These are phyloP conservation scores for Muscicapa adusta DNA, from an alignment of 2,113 vertebrate genomes.

Conservation along the genomic window DNA sequence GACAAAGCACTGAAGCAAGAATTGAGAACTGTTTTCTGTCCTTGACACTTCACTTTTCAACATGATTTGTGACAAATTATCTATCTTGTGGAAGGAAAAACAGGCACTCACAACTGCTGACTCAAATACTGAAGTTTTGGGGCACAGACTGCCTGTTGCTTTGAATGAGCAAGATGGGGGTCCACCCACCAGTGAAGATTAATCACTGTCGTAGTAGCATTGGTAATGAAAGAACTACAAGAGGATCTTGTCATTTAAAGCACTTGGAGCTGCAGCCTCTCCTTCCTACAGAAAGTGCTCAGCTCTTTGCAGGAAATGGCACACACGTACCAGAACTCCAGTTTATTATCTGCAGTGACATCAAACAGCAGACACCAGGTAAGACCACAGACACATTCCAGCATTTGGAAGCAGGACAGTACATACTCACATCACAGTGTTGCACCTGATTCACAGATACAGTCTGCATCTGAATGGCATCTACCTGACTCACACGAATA, in stretches of 20 bases:
- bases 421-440: neutral
- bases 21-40: neutral
- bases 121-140: neutral
- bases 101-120: neutral
- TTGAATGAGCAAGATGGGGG: neutral
- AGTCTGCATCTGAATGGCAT: neutral
- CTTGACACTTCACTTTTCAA: neutral
- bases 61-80: neutral
- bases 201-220: neutral
- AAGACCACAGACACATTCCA: neutral
- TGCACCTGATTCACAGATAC: neutral
- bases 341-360: neutral
- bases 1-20: neutral
- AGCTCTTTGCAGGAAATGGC: neutral
- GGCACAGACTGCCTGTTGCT: neutral
- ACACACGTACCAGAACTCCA: accelerated
- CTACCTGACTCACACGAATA: neutral
- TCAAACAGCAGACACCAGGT: neutral
- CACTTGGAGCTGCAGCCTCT: neutral
- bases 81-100: neutral
- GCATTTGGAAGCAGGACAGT: neutral
- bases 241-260: neutral
- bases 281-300: neutral
- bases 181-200: neutral
- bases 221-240: neutral